These are phyloP conservation scores for Eurystomus gularis DNA, from an alignment of 2,113 vertebrate species.

Conservation along the genomic window DNA sequence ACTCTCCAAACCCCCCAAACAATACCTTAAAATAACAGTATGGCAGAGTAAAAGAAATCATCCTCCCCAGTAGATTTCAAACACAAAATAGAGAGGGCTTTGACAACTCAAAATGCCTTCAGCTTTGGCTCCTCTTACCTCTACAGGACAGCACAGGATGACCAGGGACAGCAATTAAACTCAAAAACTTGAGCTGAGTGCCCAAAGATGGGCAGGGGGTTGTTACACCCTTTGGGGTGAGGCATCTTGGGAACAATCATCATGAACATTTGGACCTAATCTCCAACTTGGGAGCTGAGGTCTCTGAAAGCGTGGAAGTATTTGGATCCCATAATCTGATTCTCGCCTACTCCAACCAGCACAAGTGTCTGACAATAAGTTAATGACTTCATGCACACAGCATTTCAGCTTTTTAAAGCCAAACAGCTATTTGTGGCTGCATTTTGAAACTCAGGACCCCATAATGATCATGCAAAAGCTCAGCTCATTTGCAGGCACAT, in stretches of 20 bases:
- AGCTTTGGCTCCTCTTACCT: not conserved
- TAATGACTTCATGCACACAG: not conserved
- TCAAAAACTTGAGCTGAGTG: not conserved
- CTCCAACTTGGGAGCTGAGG: not conserved
- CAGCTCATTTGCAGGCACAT: not conserved
- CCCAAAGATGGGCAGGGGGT: not conserved
- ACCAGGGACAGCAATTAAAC: not conserved
- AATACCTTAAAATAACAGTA: not conserved
- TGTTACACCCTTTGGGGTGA: fast-evolving
- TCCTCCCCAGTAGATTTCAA: not conserved
- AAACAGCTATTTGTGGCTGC: not conserved
- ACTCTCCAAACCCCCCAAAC: not conserved
- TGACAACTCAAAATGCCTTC: not conserved
- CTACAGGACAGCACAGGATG: not conserved
- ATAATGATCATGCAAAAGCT: not conserved
- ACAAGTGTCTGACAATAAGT: not conserved
- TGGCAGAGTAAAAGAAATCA: not conserved
- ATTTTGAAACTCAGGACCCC: not conserved
- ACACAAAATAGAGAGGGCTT: not conserved
- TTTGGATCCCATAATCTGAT: not conserved
- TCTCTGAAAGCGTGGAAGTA: not conserved
- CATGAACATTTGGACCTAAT: not conserved
- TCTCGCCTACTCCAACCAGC: not conserved
- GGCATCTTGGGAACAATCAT: not conserved
- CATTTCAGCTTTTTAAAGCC: not conserved